Percentiles rank a stretch among this genome's conserved stretches.
Evolutionary conservation across 2,888 invertebrate species (phyloP).

Genomic region (Sesamia inferens): DNA sequence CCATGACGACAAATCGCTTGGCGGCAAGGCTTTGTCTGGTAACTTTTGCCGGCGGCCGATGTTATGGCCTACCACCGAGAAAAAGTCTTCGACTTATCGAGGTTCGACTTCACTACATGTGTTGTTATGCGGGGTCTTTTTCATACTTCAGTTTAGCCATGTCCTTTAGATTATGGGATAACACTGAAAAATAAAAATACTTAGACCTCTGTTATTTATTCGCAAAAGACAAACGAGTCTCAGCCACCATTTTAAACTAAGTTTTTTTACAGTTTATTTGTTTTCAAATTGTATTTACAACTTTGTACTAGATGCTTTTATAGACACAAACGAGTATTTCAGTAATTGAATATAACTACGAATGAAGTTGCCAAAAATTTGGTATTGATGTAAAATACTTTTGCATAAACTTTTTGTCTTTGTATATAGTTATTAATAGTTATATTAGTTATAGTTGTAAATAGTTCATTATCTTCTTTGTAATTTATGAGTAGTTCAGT

Average conservation of each 20-base stretch:
- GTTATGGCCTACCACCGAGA: too few species aligned
- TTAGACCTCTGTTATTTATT: background rate
- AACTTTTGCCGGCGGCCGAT: too few species aligned
- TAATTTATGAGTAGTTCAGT: background rate
- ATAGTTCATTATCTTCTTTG: too few species aligned
- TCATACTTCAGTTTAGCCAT: too few species aligned
- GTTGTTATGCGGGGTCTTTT: too few species aligned
- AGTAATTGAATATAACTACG: conserved; percentile 6
- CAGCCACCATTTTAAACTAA: background rate
- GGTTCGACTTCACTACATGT: too few species aligned
- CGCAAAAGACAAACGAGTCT: background rate
- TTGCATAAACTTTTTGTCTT: background rate
- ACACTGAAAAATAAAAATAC: background rate
- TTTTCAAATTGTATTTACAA: background rate
- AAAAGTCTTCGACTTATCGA: too few species aligned
- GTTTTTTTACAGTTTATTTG: background rate
- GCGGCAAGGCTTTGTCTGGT: too few species aligned
- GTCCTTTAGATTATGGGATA: background rate
- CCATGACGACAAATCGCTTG: too few species aligned
- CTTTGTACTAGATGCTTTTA: background rate
- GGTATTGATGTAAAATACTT: background rate
- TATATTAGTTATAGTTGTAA: too few species aligned
- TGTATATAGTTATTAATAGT: too few species aligned
- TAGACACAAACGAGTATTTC: conserved; percentile 2
- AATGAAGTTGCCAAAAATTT: background rate